phyloP scores from a whole-genome alignment of 2,113 vertebrate genomes.

The Heterotis niloticus region DNA sequence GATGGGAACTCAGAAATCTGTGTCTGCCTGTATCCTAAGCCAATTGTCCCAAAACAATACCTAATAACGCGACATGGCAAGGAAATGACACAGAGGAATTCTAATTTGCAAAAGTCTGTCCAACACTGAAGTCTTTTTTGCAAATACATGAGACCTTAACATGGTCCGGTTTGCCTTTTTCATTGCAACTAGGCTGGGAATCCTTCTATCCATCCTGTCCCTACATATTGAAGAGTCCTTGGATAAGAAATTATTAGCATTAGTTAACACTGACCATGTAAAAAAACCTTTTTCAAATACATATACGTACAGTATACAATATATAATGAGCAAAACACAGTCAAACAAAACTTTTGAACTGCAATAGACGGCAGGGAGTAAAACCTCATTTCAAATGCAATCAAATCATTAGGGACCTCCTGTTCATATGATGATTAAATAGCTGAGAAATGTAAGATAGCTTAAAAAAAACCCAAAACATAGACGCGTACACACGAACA shows the following conservation, averaged over 20 bases:
- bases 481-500: neutral
- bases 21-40: too few species aligned
- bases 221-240: neutral
- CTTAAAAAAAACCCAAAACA: neutral
- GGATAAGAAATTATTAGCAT: neutral
- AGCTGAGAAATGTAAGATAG: conserved; percentile 15
- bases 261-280: neutral
- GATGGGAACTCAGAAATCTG: too few species aligned
- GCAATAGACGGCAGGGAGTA: conserved; percentile 5
- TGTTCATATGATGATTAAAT: conserved; percentile 22
- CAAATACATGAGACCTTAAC: neutral
- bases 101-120: neutral
- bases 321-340: conserved; percentile 13
- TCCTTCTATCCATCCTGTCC: neutral
- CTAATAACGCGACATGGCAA: too few species aligned
- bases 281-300: conserved; percentile 1
- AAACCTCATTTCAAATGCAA: conserved; percentile 22
- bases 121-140: too few species aligned
- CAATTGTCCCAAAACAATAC: too few species aligned
- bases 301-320: conserved; percentile 9
- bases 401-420: conserved; percentile 23
- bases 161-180: neutral
- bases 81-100: neutral
- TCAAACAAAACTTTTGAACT: conserved; percentile 19
- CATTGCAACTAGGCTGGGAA: neutral